Conservation (phyloP, 2,888 invertebrate genomes). For the Polydrusus pterygomalis region DNA sequence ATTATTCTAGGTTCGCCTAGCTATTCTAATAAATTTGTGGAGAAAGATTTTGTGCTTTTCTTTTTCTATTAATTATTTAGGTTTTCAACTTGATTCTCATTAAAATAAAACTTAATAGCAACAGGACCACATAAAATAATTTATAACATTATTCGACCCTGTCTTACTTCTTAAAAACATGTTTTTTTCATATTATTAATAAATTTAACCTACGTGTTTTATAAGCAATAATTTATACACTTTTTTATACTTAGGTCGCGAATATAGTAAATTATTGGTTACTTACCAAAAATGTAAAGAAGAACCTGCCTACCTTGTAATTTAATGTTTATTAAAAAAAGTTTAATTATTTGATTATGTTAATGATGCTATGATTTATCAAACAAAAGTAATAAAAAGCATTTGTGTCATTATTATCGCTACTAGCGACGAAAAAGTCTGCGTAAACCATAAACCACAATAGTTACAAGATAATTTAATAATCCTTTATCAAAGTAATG, state of each 20-base stretch:
- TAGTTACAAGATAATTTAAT: no score
- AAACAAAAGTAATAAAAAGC: background rate
- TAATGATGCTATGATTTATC: background rate
- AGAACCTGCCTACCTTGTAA: conserved; percentile 10
- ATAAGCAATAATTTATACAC: background rate
- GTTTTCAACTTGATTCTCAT: background rate
- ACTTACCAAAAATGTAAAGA: conserved; percentile 1
- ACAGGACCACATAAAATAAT: background rate
- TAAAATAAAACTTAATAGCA: background rate
- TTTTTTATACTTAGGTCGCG: background rate
- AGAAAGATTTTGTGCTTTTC: no score
- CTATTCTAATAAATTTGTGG: no score
- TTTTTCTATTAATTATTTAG: background rate
- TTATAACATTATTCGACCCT: background rate
- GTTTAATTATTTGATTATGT: background rate
- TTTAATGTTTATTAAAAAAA: background rate
- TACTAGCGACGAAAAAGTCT: no score
- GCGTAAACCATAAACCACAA: no score
- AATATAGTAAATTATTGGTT: background rate
- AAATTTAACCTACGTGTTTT: background rate
- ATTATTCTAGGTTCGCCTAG: no score
- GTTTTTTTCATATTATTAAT: background rate
- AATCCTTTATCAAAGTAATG: no score
- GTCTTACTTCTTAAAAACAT: background rate
- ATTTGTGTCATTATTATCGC: background rate